phyloP scores from a whole-genome alignment of 2,888 invertebrate genomes.

The Dryadula phaetusa region DNA sequence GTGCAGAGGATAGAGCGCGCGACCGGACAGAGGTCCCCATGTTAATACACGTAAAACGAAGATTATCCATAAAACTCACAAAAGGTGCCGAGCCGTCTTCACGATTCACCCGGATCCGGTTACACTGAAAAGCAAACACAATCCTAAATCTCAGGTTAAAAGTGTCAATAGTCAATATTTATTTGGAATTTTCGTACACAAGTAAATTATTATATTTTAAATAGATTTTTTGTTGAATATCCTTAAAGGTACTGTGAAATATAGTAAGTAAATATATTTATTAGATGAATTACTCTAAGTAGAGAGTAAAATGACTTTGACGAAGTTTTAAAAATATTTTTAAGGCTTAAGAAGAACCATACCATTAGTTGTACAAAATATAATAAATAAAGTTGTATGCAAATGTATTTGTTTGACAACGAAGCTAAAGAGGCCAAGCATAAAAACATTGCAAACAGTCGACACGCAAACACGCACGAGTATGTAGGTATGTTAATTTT shows the following conservation, averaged over 20 bases:
- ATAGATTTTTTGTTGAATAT: constrained; percentile 4
- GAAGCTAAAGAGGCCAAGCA: constrained; percentile 16
- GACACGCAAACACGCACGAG: constrained; percentile 47
- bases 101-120: constrained; percentile 56
- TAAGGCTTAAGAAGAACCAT: neutral
- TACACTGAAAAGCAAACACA: constrained; percentile 47
- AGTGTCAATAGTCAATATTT: constrained; percentile 38
- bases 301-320: neutral
- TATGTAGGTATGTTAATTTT: constrained; percentile 54
- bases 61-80: constrained; percentile 80
- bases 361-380: neutral
- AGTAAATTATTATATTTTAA: constrained; percentile 20
- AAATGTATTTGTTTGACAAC: constrained; percentile 12
- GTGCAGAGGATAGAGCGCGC: constrained; percentile 61
- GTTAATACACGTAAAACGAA: constrained; percentile 78
- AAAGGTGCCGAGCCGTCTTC: constrained; percentile 82
- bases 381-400: neutral
- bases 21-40: constrained; percentile 74
- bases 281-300: neutral
- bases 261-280: neutral
- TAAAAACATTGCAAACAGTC: constrained; percentile 23
- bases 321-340: neutral
- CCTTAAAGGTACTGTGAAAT: neutral
- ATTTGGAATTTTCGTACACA: constrained; percentile 26
- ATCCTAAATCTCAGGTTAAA: constrained; percentile 32